Conservation (phyloP, 2,888 invertebrate species). For the Dicyrtoma fusca region DNA sequence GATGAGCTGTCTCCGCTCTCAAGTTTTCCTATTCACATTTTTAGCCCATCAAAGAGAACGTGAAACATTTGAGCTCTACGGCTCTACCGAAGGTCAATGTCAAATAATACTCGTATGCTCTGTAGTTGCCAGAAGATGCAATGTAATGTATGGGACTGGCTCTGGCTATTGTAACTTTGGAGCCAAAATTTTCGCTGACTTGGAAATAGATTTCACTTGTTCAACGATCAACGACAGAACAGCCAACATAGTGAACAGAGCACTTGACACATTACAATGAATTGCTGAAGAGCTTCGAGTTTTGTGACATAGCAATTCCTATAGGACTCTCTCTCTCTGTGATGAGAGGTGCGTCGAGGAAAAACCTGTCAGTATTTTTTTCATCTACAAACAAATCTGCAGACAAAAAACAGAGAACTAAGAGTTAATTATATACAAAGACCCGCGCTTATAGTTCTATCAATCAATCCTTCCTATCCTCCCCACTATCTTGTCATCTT, state of each 20-base stretch:
- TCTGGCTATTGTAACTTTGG: not conserved
- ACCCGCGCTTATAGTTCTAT: too few species aligned
- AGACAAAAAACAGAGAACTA: not conserved
- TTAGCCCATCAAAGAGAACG: not conserved
- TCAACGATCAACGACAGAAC: not conserved
- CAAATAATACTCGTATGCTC: slow-evolving; percentile 21
- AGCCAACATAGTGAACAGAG: not conserved
- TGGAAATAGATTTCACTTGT: too few species aligned
- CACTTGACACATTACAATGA: too few species aligned
- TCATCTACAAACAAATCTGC: not conserved
- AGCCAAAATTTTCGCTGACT: too few species aligned
- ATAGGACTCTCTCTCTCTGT: too few species aligned
- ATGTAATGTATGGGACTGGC: not conserved
- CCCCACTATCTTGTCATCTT: not conserved
- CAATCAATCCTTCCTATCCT: too few species aligned
- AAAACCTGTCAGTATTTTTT: slow-evolving; percentile 22
- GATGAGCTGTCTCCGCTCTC: slow-evolving; percentile 27
- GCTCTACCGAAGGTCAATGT: slow-evolving; percentile 26
- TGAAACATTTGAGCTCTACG: not conserved
- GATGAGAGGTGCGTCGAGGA: not conserved
- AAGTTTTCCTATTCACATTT: not conserved
- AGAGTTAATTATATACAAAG: too few species aligned
- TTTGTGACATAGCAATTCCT: too few species aligned
- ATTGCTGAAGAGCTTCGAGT: too few species aligned
- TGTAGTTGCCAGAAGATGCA: not conserved